Evolutionary conservation across 2,113 vertebrate genomes (phyloP), one percentile per base, ranked within the genome.

Genomic region (Hippocampus barbouri): DNA sequence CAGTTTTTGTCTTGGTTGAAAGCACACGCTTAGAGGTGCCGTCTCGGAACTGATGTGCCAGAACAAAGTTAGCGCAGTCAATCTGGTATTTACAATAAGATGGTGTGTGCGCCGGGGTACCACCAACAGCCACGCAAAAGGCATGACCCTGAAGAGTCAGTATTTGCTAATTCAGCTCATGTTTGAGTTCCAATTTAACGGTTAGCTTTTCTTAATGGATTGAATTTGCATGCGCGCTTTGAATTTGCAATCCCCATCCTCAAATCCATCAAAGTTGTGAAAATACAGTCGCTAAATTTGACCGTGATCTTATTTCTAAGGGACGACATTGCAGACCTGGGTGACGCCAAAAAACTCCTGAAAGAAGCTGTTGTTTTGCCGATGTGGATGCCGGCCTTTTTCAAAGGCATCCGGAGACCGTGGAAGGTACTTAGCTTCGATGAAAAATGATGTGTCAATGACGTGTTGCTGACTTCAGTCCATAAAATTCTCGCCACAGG

Each of bases 351-450:
- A 87, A 98, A 96, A 80, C 93, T 99, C 60, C 89, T 99, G 72
- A 98, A 98, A 79, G 96, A 99, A 90, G 97, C 97, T 0, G 97
- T 99, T 14, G 97, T 99, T 62, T 88, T 99, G 83, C 97, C 97
- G 0, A 98, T 99, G 96, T 99, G 97, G 97, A 99, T 99, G 96
- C 97, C 97, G 1, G 96, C 97, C 21, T 99, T 99, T 87, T 99
- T 99, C 90, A 98, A 98, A 86, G 97, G 97, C 86, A 98, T 99
- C 82, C 91, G 97, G 72, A 93, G 97, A 83, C 97, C 96, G 0
- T 99, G 97, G 97, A 99, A 99, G 93, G 97, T 81, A 66, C 5
- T 4, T 15, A 18, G 43, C 34, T 38, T 38, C 5, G 5, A 38
- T 38, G 8, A 10, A 15, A 62, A 12, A 45, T n/a, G 40, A 20